Evolutionary conservation across 2,888 invertebrate species (phyloP).

Genomic region (Callosobruchus maculatus): DNA sequence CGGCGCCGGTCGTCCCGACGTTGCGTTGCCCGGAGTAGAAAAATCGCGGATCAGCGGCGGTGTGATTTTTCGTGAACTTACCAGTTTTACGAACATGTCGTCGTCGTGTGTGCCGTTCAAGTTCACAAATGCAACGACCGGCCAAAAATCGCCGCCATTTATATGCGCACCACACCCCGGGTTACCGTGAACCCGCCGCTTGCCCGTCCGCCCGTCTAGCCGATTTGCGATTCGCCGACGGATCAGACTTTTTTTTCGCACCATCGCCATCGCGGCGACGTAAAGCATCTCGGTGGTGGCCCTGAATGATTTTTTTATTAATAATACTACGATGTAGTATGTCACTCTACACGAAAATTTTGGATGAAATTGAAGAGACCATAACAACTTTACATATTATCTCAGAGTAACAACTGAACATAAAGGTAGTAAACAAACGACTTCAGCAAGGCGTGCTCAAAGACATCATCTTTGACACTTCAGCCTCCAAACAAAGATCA

Average conservation of each 20-base stretch:
- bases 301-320: too few species aligned
- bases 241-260: not conserved
- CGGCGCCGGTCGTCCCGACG: not conserved
- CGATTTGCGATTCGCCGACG: not conserved
- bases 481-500: too few species aligned
- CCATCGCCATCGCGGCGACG: too few species aligned
- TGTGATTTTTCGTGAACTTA: slow-evolving; percentile 32
- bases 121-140: slow-evolving; percentile 37
- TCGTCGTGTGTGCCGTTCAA: slow-evolving; percentile 35
- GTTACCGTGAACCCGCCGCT: slow-evolving; percentile 35
- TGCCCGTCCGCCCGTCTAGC: not conserved
- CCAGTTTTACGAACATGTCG: slow-evolving; percentile 50
- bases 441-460: too few species aligned
- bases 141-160: slow-evolving; percentile 40
- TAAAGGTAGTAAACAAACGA: too few species aligned
- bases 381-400: too few species aligned
- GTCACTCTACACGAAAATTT: too few species aligned
- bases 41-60: not conserved
- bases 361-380: too few species aligned
- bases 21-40: not conserved
- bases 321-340: too few species aligned
- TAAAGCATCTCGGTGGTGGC: too few species aligned
- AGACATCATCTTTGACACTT: too few species aligned
- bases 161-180: slow-evolving; percentile 44
- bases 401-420: too few species aligned